Conservation (phyloP, 2,888 invertebrate genomes). For the Diarsia rubi region DNA sequence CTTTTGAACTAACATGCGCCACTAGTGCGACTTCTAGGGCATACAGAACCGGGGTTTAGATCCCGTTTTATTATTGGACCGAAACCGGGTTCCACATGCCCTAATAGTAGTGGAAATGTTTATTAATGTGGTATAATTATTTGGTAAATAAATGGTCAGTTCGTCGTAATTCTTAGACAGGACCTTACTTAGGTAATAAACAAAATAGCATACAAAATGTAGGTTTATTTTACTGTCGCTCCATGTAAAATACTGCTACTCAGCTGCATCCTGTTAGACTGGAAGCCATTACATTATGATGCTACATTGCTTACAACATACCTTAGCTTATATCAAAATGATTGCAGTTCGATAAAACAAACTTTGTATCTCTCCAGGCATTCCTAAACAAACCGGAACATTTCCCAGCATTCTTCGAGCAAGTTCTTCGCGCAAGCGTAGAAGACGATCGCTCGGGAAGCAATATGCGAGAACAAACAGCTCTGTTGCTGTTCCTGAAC, state of each 20-base stretch:
- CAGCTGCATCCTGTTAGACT: too few relatives aligned
- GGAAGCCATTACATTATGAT: too few relatives aligned
- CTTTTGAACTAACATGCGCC: neutral
- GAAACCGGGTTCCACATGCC: too few relatives aligned
- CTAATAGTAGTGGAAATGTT: neutral
- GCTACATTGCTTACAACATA: neutral
- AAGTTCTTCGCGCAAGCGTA: conserved; percentile 94
- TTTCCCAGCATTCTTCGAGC: conserved; percentile 95
- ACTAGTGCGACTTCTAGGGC: neutral
- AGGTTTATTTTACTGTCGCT: too few relatives aligned
- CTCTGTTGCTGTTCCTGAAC: conserved; percentile 97
- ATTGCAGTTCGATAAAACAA: neutral
- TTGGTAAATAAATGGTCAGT: neutral
- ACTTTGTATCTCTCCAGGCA: conserved; percentile 86
- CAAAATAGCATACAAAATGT: neutral
- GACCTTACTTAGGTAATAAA: neutral
- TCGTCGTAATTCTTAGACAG: too few relatives aligned
- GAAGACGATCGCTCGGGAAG: conserved; percentile 87
- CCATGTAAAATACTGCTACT: too few relatives aligned
- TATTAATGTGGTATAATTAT: neutral
- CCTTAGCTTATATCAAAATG: neutral
- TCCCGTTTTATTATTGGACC: too few relatives aligned
- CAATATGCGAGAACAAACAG: conserved; percentile 94
- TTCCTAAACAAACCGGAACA: conserved; percentile 95
- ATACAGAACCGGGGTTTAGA: too few relatives aligned